A percentile compares a stretch with the other conserved stretches of the same genome.
phyloP scores from a whole-genome alignment of 2,113 vertebrate genomes.

The Lagopus muta region DNA sequence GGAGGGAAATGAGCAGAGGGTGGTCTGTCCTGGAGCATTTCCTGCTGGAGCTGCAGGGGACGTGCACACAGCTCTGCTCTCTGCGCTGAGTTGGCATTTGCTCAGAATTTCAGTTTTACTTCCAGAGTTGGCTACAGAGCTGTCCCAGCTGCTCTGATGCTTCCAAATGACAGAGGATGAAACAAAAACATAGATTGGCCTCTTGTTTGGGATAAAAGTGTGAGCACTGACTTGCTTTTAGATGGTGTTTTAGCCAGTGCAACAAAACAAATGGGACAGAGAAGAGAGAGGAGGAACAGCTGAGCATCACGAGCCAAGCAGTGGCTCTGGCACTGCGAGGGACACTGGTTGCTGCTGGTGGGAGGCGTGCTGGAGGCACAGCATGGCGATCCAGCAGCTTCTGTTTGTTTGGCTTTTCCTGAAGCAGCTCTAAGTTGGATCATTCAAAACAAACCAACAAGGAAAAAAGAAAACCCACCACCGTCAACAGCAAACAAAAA shows the following conservation, averaged over 20 bases:
- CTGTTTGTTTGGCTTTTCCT: background rate
- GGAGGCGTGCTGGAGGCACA: background rate
- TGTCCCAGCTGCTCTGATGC: background rate
- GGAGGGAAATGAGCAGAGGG: background rate
- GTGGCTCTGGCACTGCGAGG: accelerated
- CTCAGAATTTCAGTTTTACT: background rate
- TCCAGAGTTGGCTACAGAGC: background rate
- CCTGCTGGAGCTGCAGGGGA: background rate
- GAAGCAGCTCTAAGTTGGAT: background rate
- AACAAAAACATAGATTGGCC: background rate
- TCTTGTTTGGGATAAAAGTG: background rate
- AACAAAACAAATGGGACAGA: accelerated
- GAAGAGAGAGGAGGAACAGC: background rate
- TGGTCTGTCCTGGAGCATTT: background rate
- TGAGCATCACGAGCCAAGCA: background rate
- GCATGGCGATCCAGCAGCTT: background rate
- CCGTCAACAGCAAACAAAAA: background rate
- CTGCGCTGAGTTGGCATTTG: accelerated
- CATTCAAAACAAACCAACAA: background rate
- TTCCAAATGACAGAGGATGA: background rate
- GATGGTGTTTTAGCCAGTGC: background rate
- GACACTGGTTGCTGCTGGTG: background rate
- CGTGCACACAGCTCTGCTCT: accelerated
- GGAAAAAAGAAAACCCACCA: background rate
- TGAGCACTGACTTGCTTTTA: background rate